Percentiles rank a stretch among this genome's conserved stretches.
Conservation (phyloP, 2,113 vertebrate species). For the Dermatemys mawii region DNA sequence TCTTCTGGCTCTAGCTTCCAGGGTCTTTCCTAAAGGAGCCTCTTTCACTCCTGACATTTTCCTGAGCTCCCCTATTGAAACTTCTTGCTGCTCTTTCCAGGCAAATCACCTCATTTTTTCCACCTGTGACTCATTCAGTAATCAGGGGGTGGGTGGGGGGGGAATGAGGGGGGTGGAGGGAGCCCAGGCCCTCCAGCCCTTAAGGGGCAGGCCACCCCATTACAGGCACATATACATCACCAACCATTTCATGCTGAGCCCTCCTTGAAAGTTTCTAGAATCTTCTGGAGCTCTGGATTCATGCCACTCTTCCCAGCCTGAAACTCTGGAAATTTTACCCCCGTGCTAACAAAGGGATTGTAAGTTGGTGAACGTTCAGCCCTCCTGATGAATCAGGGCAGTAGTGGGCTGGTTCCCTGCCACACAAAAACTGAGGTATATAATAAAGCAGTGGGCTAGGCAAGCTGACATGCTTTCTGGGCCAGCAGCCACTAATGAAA, state of each 20-base stretch:
- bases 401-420: not conserved
- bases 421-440: not conserved
- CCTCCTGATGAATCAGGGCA: not conserved
- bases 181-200: not conserved
- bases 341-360: too few species aligned
- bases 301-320: not conserved
- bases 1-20: not conserved
- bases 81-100: not conserved
- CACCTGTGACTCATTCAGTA: not conserved
- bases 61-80: not conserved
- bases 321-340: not conserved
- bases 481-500: not conserved
- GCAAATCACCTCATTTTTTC: not conserved
- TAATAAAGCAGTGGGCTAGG: not conserved
- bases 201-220: not conserved
- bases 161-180: too few species aligned
- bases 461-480: not conserved
- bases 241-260: not conserved
- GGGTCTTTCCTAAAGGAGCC: too few species aligned
- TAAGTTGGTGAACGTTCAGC: too few species aligned
- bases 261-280: not conserved
- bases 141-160: too few species aligned
- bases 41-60: not conserved
- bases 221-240: not conserved
- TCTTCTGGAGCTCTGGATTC: not conserved